These are phyloP conservation scores for Lepus oiostolus DNA, from an alignment of 2,797 vertebrate genomes.

Conservation along the genomic window DNA sequence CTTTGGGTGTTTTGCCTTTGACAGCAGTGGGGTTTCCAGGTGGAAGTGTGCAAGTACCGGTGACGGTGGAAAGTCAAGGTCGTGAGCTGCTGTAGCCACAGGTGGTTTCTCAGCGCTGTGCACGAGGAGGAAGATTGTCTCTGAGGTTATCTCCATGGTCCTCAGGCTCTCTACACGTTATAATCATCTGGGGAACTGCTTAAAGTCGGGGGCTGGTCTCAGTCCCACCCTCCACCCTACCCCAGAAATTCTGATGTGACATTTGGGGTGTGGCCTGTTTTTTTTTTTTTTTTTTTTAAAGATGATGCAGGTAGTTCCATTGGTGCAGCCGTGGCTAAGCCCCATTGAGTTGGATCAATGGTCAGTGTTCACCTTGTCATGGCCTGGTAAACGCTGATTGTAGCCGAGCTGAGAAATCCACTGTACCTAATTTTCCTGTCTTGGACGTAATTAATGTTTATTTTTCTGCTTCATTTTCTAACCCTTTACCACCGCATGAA, in stretches of 20 bases:
- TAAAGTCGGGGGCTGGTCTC: neutral
- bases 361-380: neutral
- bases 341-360: neutral
- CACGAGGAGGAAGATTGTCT: neutral
- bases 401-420: neutral
- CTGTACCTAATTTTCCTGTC: conserved; percentile 23
- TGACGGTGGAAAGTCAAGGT: neutral
- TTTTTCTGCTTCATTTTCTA: conserved; percentile 30
- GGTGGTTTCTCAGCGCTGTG: neutral
- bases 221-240: too few species aligned
- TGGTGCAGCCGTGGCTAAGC: neutral
- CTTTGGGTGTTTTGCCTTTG: conserved; percentile 38
- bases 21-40: neutral
- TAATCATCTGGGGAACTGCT: neutral
- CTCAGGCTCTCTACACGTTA: neutral
- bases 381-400: neutral
- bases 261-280: neutral
- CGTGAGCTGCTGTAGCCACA: neutral
- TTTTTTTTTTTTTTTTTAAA: neutral
- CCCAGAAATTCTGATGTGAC: neutral
- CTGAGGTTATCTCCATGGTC: neutral
- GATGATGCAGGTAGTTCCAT: neutral
- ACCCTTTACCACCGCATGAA: neutral
- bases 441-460: neutral
- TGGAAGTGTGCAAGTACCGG: neutral